phyloP scores from a whole-genome alignment of 2,888 invertebrate genomes.

The Colostygia pectinataria region DNA sequence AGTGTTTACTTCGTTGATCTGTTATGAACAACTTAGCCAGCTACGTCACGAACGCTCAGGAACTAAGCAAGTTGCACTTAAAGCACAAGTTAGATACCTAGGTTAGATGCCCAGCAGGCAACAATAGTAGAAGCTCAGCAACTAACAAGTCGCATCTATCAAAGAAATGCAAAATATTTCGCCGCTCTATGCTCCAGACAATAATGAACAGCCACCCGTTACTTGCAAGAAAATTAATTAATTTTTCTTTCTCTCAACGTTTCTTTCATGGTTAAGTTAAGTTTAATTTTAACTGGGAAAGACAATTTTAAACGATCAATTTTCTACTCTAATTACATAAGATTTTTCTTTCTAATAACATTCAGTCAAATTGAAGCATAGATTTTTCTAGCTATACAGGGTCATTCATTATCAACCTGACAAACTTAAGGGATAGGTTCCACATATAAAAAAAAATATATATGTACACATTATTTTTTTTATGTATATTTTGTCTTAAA shows the following conservation, averaged over 20 bases:
- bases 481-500: too few relatives aligned
- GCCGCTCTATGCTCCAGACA: conserved; percentile 5
- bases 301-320: conserved; percentile 26
- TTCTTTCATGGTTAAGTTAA: conserved; percentile 23
- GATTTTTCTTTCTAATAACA: conserved; percentile 5
- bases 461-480: too few relatives aligned
- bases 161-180: conserved; percentile 6
- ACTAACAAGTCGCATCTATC: conserved; percentile 10
- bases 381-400: background rate
- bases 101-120: too few relatives aligned
- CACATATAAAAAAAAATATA: too few relatives aligned
- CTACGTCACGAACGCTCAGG: too few relatives aligned
- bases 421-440: too few relatives aligned
- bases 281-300: conserved; percentile 26
- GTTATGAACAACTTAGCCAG: too few relatives aligned
- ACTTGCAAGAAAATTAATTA: conserved; percentile 33
- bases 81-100: too few relatives aligned
- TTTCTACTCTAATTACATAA: conserved; percentile 16
- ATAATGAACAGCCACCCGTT: conserved; percentile 29
- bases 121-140: too few relatives aligned
- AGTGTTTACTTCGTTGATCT: too few relatives aligned
- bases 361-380: background rate
- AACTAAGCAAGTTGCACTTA: too few relatives aligned
- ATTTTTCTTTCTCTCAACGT: conserved; percentile 30
- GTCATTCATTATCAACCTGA: background rate